phyloP scores from a whole-genome alignment of 2,797 vertebrate genomes.

The Heteromormyrus szaboi region DNA sequence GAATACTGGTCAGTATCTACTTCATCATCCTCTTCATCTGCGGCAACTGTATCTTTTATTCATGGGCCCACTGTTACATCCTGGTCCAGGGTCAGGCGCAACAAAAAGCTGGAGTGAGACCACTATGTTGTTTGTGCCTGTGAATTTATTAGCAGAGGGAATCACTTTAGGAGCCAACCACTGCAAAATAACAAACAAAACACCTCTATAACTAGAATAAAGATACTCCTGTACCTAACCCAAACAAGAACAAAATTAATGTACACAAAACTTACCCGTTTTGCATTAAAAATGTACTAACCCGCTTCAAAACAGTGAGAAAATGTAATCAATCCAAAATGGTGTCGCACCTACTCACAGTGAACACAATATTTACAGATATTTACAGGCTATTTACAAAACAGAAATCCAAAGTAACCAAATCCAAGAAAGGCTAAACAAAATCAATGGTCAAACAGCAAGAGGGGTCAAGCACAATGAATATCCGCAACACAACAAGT shows the following conservation, averaged over 20 bases:
- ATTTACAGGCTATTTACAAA: too few species aligned
- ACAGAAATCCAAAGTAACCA: neutral
- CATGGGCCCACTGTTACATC: neutral
- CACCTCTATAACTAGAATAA: neutral
- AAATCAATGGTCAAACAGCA: neutral
- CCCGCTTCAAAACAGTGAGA: neutral
- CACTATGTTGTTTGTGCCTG: neutral
- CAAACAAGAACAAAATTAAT: neutral
- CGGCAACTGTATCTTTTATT: slow-evolving; percentile 84
- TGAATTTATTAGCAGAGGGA: neutral
- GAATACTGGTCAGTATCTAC: slow-evolving; percentile 84
- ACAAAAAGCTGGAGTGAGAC: neutral
- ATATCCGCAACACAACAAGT: too few species aligned
- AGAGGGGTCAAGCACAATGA: too few species aligned
- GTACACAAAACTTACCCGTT: neutral
- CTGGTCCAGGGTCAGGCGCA: neutral
- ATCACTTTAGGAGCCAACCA: neutral
- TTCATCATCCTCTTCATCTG: slow-evolving; percentile 89
- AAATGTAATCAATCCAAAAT: neutral
- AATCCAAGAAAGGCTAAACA: neutral
- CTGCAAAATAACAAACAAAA: neutral
- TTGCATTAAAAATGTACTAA: neutral
- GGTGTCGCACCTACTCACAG: too few species aligned
- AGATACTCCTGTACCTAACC: neutral
- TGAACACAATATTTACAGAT: too few species aligned